Evolutionary conservation across 2,888 invertebrate genomes (phyloP).

Genomic region (Tachina fera): DNA sequence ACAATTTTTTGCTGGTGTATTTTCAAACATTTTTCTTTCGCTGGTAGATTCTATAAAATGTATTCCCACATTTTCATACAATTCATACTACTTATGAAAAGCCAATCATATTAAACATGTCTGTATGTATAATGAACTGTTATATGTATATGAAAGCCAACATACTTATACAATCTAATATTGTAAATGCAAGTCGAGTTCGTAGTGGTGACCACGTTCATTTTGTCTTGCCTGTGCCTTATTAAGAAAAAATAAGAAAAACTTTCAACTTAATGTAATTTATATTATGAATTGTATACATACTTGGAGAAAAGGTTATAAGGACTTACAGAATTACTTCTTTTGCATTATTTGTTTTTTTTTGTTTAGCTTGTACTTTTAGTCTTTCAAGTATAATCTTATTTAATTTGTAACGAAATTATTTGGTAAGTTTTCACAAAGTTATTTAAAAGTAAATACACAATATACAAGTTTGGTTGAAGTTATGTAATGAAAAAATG

Average conservation of each 20-base stretch:
- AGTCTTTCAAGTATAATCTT: slow-evolving; percentile 58
- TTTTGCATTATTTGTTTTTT: slow-evolving; percentile 12
- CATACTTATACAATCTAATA: slow-evolving; percentile 23
- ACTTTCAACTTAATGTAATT: slow-evolving; percentile 68
- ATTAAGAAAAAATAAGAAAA: slow-evolving; percentile 4
- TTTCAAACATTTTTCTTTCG: not conserved
- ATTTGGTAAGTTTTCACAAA: slow-evolving; percentile 49
- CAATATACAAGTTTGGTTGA: slow-evolving; percentile 2
- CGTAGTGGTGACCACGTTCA: slow-evolving; percentile 62
- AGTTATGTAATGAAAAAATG: not conserved
- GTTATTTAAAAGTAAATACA: not conserved
- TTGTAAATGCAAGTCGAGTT: slow-evolving; percentile 26
- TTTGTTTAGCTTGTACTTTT: slow-evolving; percentile 52
- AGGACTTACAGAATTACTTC: slow-evolving; percentile 50
- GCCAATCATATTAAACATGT: slow-evolving; percentile 69
- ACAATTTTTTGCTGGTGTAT: slow-evolving; percentile 28
- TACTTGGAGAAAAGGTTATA: slow-evolving; percentile 51
- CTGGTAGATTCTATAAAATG: slow-evolving; percentile 7
- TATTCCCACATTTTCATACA: slow-evolving; percentile 42
- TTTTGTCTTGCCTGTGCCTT: slow-evolving; percentile 25
- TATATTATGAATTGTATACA: slow-evolving; percentile 66
- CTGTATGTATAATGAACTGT: slow-evolving; percentile 44
- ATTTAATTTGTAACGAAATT: slow-evolving; percentile 60
- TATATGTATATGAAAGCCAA: slow-evolving; percentile 15
- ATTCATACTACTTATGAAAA: slow-evolving; percentile 62